Evolutionary conservation across 2,113 vertebrate genomes (phyloP), one percentile per base, ranked within the genome.

Genomic region (Reinhardtius hippoglossoides): DNA sequence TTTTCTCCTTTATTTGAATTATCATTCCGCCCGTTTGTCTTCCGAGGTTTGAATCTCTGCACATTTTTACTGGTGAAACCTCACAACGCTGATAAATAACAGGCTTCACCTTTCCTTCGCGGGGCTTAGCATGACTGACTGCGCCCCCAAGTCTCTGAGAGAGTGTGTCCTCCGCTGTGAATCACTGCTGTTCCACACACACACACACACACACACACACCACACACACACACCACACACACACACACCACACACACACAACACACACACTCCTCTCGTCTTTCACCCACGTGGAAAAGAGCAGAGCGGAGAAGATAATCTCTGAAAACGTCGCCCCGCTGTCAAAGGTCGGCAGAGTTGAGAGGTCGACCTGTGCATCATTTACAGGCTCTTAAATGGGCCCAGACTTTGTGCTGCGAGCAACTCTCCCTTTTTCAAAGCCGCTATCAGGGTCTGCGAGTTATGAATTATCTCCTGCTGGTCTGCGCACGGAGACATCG

Each of bases 351-450:
- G 94, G 56, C 9, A 82, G 81, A 94, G 96, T 96, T 96, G 92
- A 97, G 92, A 96, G 97, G 96, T 96, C 94, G 94, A 89, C 94
- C 94, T 94, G 94, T 87, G 94, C 90, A 93, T 94, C 96, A 96
- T 97, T 96, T 96, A 95, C 96, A 95, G 95, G 94, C 94, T 95
- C 94, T 85, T 95, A 97, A 97, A 96, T 95, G 95, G 95, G 95
- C 89, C 93, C 90, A 88, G 95, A 93, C 94, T 91, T 92, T 84
- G 88, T 83, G 81, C 81, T 95, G 88, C 88, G 84, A 80, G 74
- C 93, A 91, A 93, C 93, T 92, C 93, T 93, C 87, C 87, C 92
- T 40, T 95, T 95, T 87, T 91, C 87, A 50, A 93, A 93, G 90
- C 92, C 91, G 73, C 82, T 91, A 95, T 96, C 94, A 87, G 89